Evolutionary conservation across 2,888 invertebrate genomes (phyloP).

Genomic region (Archaeoteleia sp.): DNA sequence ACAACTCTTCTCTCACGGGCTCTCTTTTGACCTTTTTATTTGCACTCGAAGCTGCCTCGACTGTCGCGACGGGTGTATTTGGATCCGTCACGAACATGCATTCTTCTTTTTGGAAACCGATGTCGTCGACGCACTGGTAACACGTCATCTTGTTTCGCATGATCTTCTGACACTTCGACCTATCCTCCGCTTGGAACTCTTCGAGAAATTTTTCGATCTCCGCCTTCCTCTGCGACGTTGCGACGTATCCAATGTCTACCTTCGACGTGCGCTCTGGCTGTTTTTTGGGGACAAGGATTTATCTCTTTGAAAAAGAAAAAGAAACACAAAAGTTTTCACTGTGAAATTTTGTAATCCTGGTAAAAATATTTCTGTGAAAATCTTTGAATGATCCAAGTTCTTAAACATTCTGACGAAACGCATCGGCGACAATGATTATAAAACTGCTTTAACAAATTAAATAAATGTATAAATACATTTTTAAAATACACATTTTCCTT

Average conservation of each 20-base stretch:
- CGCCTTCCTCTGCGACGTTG: constrained; percentile 75
- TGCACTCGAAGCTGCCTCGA: constrained; percentile 80
- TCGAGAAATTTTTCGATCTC: constrained; percentile 83
- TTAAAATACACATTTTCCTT: too few species aligned
- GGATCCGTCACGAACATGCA: constrained; percentile 86
- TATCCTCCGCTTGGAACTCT: constrained; percentile 84
- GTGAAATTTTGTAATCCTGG: constrained; percentile 24
- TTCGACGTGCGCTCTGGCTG: constrained; percentile 33
- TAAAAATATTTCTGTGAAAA: constrained; percentile 1
- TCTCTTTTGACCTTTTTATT: constrained; percentile 74
- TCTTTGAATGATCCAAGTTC: constrained; percentile 4
- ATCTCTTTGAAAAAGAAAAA: constrained; percentile 30
- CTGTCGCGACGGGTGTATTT: constrained; percentile 74
- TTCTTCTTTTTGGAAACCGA: constrained; percentile 84
- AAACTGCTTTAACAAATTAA: too few species aligned
- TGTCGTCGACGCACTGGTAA: constrained; percentile 82
- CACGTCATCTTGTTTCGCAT: constrained; percentile 86
- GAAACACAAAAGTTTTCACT: constrained; percentile 11
- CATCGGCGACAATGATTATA: neutral
- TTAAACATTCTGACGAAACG: too few species aligned
- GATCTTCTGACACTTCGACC: constrained; percentile 83
- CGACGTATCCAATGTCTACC: constrained; percentile 57
- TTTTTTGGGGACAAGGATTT: constrained; percentile 29
- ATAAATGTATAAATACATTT: too few species aligned
- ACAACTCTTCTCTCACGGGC: constrained; percentile 63